These are phyloP conservation scores for Acanthosepion lycidas DNA, from an alignment of 2,888 invertebrate species.

Conservation along the genomic window DNA sequence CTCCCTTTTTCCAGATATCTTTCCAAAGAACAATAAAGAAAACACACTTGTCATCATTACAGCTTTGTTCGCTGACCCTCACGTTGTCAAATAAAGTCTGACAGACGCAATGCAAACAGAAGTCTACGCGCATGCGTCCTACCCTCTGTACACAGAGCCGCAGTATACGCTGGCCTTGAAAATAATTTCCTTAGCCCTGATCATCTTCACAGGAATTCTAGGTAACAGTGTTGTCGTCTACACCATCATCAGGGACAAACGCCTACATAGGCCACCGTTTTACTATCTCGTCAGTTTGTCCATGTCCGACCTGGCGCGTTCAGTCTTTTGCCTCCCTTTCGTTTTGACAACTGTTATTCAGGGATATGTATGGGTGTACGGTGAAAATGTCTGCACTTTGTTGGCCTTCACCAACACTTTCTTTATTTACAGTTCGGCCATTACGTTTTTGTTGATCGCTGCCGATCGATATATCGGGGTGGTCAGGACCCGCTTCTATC, in stretches of 20 bases:
- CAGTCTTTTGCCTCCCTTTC: slow-evolving; percentile 69
- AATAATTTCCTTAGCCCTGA: slow-evolving; percentile 55
- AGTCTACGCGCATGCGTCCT: slow-evolving; percentile 37
- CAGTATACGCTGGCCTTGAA: slow-evolving; percentile 52
- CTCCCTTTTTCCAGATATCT: neutral
- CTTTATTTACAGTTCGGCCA: slow-evolving; percentile 66
- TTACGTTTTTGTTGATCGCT: slow-evolving; percentile 64
- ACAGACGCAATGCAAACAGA: slow-evolving; percentile 38
- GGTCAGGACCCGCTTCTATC: slow-evolving; percentile 63
- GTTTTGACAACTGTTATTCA: slow-evolving; percentile 66
- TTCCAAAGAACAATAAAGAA: neutral
- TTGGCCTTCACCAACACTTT: slow-evolving; percentile 70
- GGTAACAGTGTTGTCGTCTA: slow-evolving; percentile 61
- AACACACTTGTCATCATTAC: neutral
- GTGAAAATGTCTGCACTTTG: slow-evolving; percentile 65
- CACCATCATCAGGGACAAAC: slow-evolving; percentile 59
- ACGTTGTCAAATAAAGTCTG: neutral
- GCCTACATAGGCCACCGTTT: slow-evolving; percentile 68
- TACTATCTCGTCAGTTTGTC: slow-evolving; percentile 69
- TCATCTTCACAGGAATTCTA: slow-evolving; percentile 59
- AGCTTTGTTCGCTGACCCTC: neutral
- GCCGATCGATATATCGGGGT: slow-evolving; percentile 67
- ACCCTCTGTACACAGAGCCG: slow-evolving; percentile 16
- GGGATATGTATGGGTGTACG: slow-evolving; percentile 66
- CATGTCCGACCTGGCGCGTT: slow-evolving; percentile 67